These are phyloP conservation scores for Alauda arvensis DNA, from an alignment of 2,797 vertebrate species.

Conservation along the genomic window DNA sequence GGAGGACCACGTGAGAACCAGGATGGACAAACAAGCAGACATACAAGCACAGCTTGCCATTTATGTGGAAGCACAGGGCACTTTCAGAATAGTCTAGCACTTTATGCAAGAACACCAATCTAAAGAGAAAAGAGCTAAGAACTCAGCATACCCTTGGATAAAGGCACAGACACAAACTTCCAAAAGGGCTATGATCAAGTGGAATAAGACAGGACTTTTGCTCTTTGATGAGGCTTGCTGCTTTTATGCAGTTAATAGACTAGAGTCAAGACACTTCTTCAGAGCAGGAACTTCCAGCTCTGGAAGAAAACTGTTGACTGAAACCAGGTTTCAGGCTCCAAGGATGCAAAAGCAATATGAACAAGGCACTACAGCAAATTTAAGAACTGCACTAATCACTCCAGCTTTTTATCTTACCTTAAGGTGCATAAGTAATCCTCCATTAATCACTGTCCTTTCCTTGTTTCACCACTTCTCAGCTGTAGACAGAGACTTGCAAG, in stretches of 20 bases:
- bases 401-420: not conserved
- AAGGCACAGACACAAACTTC: rapidly evolving
- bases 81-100: not conserved
- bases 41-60: not conserved
- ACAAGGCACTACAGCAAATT: not conserved
- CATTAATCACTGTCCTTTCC: not conserved
- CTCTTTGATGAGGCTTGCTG: not conserved
- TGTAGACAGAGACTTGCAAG: not conserved
- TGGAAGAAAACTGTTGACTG: not conserved
- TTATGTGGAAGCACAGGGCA: not conserved
- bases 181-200: not conserved
- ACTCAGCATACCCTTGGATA: not conserved
- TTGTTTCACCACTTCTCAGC: not conserved
- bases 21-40: not conserved
- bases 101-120: not conserved
- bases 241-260: not conserved
- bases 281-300: not conserved
- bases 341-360: not conserved
- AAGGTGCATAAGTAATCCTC: not conserved
- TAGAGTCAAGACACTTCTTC: not conserved
- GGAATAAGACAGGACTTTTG: not conserved
- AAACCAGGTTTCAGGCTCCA: not conserved
- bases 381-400: not conserved
- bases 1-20: rapidly evolving
- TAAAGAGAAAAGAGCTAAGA: not conserved